These are phyloP conservation scores for Poicephalus gulielmi DNA, from an alignment of 2,113 vertebrate genomes.

Conservation along the genomic window DNA sequence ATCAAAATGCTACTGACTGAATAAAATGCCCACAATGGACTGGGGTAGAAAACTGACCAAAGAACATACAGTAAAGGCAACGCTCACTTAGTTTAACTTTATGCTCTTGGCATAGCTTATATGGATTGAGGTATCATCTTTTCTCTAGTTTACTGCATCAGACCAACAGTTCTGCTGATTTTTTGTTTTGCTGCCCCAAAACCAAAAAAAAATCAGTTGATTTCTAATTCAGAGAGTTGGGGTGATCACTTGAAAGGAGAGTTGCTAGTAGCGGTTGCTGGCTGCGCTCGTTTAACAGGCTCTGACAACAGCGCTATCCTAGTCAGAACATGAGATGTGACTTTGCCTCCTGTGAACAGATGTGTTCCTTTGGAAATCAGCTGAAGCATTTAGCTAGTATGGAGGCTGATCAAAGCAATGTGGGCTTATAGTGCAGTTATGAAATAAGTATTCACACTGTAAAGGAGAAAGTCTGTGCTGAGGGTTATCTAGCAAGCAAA, in stretches of 20 bases:
- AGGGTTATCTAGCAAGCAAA: neutral
- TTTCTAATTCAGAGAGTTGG: neutral
- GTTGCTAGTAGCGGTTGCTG: neutral
- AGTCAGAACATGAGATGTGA: neutral
- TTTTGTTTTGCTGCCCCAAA: neutral
- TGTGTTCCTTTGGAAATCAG: neutral
- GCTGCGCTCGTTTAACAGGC: neutral
- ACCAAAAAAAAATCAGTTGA: neutral
- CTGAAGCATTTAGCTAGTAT: neutral
- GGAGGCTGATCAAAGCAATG: neutral
- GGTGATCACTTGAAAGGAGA: neutral
- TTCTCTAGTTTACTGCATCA: neutral
- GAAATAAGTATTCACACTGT: neutral
- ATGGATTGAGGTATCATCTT: neutral
- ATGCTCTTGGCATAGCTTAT: neutral
- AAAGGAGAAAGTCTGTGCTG: neutral
- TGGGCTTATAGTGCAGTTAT: neutral
- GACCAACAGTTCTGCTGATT: neutral
- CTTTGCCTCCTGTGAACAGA: neutral
- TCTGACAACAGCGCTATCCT: neutral
- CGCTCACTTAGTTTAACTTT: neutral
- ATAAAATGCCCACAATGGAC: neutral
- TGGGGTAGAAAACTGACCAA: neutral
- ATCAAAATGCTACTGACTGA: neutral
- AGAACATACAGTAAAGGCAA: neutral